Evolutionary conservation across 1,140 invertebrate genomes (phyloP).

Genomic region (Sinonovacula constricta): DNA sequence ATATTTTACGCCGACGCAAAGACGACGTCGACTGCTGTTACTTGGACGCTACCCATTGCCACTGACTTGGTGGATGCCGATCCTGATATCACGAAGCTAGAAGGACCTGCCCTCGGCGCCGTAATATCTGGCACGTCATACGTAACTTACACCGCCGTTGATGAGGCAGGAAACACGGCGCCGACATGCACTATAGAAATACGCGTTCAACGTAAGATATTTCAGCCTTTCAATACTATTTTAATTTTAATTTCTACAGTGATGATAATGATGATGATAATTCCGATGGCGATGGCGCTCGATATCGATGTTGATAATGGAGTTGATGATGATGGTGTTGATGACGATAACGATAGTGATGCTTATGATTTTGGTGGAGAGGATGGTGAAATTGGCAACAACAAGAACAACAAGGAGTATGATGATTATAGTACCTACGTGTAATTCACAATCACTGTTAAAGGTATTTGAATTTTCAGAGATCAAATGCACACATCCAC

Average conservation of each 20-base stretch:
- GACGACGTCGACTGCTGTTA: constrained; percentile 8
- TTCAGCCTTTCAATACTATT: background rate
- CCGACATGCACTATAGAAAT: constrained; percentile 2
- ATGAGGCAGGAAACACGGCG: constrained; percentile 11
- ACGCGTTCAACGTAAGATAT: background rate
- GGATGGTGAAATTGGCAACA: too few relatives aligned
- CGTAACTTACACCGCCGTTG: constrained; percentile 11
- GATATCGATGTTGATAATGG: background rate
- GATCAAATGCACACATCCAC: background rate
- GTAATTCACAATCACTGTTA: background rate
- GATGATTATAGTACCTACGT: too few relatives aligned
- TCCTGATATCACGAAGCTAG: background rate
- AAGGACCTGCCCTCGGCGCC: background rate
- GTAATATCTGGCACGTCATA: constrained; percentile 5
- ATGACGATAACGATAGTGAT: too few relatives aligned
- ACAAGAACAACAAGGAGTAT: too few relatives aligned
- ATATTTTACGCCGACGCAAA: constrained; percentile 26
- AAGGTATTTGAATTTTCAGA: background rate
- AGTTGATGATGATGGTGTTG: background rate
- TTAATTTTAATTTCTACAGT: background rate
- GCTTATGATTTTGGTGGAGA: too few relatives aligned
- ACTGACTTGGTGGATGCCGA: background rate
- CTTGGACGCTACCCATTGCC: constrained; percentile 12
- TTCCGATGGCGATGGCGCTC: background rate
- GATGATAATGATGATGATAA: background rate